Evolutionary conservation across 2,797 vertebrate species (phyloP).

Genomic region (Tragopan temminckii): DNA sequence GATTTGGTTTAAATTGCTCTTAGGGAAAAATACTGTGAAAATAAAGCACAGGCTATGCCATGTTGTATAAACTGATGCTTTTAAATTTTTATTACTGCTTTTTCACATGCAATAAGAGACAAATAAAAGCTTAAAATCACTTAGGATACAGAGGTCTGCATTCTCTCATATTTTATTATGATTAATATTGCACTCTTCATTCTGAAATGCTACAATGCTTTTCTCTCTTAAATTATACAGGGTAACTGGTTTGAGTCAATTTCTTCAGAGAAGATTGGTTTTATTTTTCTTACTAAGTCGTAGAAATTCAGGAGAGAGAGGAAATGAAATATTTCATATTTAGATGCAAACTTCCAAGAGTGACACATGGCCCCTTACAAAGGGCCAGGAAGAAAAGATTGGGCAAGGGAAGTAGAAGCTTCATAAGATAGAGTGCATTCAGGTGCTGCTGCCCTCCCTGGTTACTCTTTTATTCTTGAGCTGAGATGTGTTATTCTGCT

Average conservation of each 20-base stretch:
- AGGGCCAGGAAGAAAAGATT: neutral
- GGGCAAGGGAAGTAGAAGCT: neutral
- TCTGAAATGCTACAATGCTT: conserved; percentile 18
- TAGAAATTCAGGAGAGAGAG: neutral
- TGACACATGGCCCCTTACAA: neutral
- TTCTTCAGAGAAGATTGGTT: neutral
- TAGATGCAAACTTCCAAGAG: neutral
- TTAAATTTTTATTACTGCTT: conserved; percentile 31
- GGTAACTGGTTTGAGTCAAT: neutral
- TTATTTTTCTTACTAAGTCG: conserved; percentile 2
- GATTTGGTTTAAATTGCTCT: conserved; percentile 26
- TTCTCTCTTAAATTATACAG: conserved; percentile 4
- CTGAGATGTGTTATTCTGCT: neutral
- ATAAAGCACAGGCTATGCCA: neutral
- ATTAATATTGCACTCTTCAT: neutral
- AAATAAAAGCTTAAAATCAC: conserved; percentile 57
- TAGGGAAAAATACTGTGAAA: conserved; percentile 24
- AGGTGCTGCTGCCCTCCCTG: neutral
- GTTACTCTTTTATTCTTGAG: neutral
- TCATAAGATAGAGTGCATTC: neutral
- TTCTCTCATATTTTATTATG: conserved; percentile 32
- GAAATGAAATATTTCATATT: neutral
- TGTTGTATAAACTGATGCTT: conserved; percentile 1
- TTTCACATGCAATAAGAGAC: neutral
- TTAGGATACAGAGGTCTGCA: conserved; percentile 13